Evolutionary conservation across 2,888 invertebrate genomes (phyloP).

Genomic region (Eupelmus urozonus): DNA sequence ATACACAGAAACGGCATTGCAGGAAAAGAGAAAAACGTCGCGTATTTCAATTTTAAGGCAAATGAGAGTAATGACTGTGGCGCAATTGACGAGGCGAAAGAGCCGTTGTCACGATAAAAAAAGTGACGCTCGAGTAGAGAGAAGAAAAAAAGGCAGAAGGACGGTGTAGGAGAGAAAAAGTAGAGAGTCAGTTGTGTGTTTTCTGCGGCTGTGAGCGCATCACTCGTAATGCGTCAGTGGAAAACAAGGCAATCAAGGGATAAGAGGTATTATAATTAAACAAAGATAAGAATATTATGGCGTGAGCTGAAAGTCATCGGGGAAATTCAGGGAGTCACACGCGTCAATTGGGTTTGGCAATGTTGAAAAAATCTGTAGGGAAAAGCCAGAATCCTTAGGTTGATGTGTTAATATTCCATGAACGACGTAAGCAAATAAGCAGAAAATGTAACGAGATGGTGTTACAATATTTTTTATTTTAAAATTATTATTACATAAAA

Average conservation of each 20-base stretch:
- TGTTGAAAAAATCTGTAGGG: no score
- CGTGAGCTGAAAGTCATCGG: constrained; percentile 4
- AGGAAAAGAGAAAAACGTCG: neutral
- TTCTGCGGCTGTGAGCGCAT: neutral
- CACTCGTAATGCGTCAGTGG: neutral
- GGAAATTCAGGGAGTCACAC: constrained; percentile 35
- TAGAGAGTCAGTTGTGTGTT: neutral
- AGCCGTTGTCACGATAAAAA: neutral
- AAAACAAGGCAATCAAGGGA: constrained; percentile 40
- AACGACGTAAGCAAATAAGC: no score
- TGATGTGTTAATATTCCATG: no score
- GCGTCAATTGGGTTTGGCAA: no score
- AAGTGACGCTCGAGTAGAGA: neutral
- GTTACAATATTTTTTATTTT: no score
- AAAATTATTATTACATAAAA: no score
- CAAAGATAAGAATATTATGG: constrained; percentile 13
- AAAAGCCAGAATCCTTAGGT: no score
- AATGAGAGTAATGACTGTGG: constrained; percentile 38
- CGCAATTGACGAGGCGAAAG: constrained; percentile 22
- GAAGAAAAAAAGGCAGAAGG: neutral
- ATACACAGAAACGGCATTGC: no score
- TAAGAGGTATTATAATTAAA: constrained; percentile 28
- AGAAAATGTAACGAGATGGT: no score
- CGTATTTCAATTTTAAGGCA: constrained; percentile 40
- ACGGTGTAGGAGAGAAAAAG: neutral